phyloP scores from a whole-genome alignment of 2,113 vertebrate species.

The Castor canadensis region DNA sequence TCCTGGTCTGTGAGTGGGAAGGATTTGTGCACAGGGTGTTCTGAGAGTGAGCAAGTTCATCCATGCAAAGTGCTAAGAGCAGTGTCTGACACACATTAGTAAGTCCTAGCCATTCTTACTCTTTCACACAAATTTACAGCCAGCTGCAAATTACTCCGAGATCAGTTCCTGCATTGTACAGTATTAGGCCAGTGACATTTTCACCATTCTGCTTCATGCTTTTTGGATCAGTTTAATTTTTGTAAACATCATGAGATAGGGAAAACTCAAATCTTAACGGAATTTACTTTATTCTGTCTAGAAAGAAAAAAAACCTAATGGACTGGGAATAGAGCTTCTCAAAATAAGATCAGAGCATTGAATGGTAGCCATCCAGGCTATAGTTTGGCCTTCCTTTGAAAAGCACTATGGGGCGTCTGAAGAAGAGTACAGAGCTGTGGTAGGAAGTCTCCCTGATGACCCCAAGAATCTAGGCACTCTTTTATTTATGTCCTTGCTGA shows the following conservation, averaged over 20 bases:
- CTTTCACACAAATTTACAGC: background rate
- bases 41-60: background rate
- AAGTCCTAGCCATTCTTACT: accelerated
- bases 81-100: too few species aligned
- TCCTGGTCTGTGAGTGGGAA: background rate
- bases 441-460: background rate
- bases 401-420: background rate
- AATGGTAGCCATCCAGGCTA: too few species aligned
- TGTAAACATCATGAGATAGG: background rate
- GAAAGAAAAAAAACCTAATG: background rate
- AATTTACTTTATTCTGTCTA: background rate
- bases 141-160: background rate
- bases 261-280: background rate
- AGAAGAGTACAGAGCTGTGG: background rate
- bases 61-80: background rate
- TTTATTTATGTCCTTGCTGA: background rate
- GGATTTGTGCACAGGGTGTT: background rate
- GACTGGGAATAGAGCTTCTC: background rate
- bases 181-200: background rate
- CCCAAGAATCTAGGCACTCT: accelerated
- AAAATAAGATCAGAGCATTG: background rate
- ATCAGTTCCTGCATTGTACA: background rate
- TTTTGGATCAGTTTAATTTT: background rate
- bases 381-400: background rate
- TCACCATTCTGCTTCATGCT: background rate